These are phyloP conservation scores for Lypha dubia DNA, from an alignment of 2,888 invertebrate species.

Conservation along the genomic window DNA sequence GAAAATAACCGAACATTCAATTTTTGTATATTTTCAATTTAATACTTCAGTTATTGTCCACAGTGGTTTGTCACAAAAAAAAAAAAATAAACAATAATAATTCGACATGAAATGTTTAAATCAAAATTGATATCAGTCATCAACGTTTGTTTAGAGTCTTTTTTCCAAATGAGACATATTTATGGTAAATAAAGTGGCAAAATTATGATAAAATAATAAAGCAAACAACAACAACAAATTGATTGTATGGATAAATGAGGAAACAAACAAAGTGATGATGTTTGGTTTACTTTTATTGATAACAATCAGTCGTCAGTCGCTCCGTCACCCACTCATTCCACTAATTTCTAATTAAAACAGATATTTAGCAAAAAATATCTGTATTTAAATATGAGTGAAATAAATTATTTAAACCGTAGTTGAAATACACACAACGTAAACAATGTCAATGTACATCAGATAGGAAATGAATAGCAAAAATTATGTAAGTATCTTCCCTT, in stretches of 20 bases:
- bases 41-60: slow-evolving; percentile 40
- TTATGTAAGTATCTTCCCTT: no score
- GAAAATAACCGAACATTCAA: slow-evolving; percentile 21
- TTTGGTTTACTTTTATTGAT: slow-evolving; percentile 41
- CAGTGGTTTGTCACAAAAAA: slow-evolving; percentile 31
- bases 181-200: slow-evolving; percentile 33
- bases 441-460: no score
- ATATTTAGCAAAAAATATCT: slow-evolving; percentile 3
- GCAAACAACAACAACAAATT: not conserved
- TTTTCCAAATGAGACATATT: slow-evolving; percentile 27
- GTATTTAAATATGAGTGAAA: no score
- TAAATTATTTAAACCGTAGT: no score
- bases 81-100: not conserved
- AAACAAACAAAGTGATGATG: slow-evolving; percentile 42
- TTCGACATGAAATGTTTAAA: not conserved
- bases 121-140: slow-evolving; percentile 4
- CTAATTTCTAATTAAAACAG: slow-evolving; percentile 32
- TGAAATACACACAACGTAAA: no score
- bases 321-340: not conserved
- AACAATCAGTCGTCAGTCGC: slow-evolving; percentile 28
- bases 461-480: no score
- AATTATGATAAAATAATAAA: slow-evolving; percentile 29
- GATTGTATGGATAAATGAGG: slow-evolving; percentile 6
- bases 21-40: slow-evolving; percentile 52
- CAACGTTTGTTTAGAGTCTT: not conserved